These are phyloP conservation scores for Conchocele bisecta DNA, from an alignment of 2,888 invertebrate species.

Conservation along the genomic window DNA sequence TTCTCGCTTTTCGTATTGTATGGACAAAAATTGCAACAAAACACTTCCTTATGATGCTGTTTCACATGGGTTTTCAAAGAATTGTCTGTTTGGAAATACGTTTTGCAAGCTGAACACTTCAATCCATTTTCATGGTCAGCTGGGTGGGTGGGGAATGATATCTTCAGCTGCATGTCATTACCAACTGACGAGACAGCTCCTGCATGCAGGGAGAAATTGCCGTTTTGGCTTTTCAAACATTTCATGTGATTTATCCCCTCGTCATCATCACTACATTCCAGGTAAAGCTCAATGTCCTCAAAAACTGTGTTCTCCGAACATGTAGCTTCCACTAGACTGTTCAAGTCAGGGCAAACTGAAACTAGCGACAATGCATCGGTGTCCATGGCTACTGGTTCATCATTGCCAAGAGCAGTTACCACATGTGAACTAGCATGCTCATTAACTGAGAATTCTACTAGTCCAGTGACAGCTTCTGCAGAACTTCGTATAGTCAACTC, in stretches of 20 bases:
- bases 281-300: conserved; percentile 17
- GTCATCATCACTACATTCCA: conserved; percentile 25
- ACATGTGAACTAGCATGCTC: no score
- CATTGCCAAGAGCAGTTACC: no score
- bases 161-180: conserved; percentile 18
- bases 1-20: conserved; percentile 28
- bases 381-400: no score
- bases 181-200: conserved; percentile 12
- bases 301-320: no score
- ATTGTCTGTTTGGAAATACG: neutral
- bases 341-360: no score
- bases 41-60: neutral
- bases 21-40: conserved; percentile 8
- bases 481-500: no score
- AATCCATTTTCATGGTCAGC: conserved; percentile 18
- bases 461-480: no score
- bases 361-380: no score
- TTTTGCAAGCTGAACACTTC: conserved; percentile 23
- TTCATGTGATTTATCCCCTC: neutral
- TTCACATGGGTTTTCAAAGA: conserved; percentile 7
- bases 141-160: conserved; percentile 14
- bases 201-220: neutral
- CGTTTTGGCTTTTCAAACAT: neutral
- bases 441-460: no score
- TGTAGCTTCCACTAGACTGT: no score